These are phyloP conservation scores for Zaprionus kolodkinae DNA, from an alignment of 1,140 invertebrate species.

Conservation along the genomic window DNA sequence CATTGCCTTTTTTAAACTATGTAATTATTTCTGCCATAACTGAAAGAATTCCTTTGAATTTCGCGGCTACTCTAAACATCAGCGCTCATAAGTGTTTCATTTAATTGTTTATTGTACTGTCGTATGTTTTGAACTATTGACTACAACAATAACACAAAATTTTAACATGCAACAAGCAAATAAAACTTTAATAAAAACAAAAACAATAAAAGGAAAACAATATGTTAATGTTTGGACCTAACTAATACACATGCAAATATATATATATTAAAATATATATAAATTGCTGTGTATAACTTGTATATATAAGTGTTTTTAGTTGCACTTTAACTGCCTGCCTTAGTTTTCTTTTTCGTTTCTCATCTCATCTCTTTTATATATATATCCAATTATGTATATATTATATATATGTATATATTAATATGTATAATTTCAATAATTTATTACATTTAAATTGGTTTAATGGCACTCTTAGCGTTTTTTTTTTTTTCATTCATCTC, in stretches of 20 bases:
- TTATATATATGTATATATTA: constrained; percentile 60
- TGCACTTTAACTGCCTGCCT: constrained; percentile 51
- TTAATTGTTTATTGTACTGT: constrained; percentile 29
- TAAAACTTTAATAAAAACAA: constrained; percentile 34
- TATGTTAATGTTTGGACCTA: constrained; percentile 44
- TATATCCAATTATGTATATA: constrained; percentile 54
- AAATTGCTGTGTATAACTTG: constrained; percentile 31
- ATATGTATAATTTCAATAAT: constrained; percentile 79
- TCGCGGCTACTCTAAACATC: constrained; percentile 3
- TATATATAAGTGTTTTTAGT: constrained; percentile 46
- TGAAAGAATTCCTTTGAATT: neutral
- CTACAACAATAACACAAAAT: constrained; percentile 44
- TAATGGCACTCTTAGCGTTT: constrained; percentile 80
- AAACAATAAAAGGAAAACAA: constrained; percentile 38
- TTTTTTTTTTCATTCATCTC: constrained; percentile 26
- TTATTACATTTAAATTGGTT: constrained; percentile 81
- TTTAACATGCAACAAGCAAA: constrained; percentile 41
- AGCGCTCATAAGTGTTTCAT: constrained; percentile 9
- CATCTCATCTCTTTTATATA: constrained; percentile 17
- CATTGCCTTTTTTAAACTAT: constrained; percentile 8
- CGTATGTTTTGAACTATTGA: constrained; percentile 26
- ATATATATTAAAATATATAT: constrained; percentile 40
- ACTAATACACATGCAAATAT: constrained; percentile 36
- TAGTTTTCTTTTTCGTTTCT: constrained; percentile 23
- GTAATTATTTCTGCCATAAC: neutral